Evolutionary conservation across 2,888 invertebrate species (phyloP).

Genomic region (Nineta flava): DNA sequence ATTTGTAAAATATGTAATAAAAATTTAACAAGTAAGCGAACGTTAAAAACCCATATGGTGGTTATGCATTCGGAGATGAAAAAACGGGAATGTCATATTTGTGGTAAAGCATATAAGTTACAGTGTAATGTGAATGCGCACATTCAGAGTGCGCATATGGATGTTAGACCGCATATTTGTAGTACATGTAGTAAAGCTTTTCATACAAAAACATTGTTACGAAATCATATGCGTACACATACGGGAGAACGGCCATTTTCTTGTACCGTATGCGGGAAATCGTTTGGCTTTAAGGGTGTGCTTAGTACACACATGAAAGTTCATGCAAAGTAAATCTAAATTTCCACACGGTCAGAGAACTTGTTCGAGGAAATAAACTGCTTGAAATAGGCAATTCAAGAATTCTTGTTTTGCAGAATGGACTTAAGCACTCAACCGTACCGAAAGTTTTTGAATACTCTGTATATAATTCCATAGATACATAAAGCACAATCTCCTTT

Average conservation of each 20-base stretch:
- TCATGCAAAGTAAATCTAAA: background rate
- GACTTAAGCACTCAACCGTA: too few relatives aligned
- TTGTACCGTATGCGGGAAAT: background rate
- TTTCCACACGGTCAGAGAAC: too few relatives aligned
- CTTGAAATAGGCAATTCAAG: too few relatives aligned
- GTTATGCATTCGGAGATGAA: background rate
- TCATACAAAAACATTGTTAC: background rate
- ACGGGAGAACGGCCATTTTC: conserved; percentile 1
- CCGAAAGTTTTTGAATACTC: too few relatives aligned
- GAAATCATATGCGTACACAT: conserved; percentile 2
- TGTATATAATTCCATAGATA: too few relatives aligned
- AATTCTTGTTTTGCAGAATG: too few relatives aligned
- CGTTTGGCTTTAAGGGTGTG: background rate
- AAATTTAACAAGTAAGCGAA: background rate
- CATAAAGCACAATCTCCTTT: too few relatives aligned
- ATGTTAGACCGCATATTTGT: background rate
- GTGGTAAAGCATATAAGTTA: background rate
- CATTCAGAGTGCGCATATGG: background rate
- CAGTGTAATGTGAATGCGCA: background rate
- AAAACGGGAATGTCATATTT: background rate
- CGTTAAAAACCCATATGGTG: background rate
- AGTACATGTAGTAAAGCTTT: background rate
- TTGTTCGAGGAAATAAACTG: too few relatives aligned
- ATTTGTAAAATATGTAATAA: background rate
- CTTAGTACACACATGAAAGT: conserved; percentile 1